phyloP scores from a whole-genome alignment of 1,140 invertebrate species.

The Episyrphus balteatus region DNA sequence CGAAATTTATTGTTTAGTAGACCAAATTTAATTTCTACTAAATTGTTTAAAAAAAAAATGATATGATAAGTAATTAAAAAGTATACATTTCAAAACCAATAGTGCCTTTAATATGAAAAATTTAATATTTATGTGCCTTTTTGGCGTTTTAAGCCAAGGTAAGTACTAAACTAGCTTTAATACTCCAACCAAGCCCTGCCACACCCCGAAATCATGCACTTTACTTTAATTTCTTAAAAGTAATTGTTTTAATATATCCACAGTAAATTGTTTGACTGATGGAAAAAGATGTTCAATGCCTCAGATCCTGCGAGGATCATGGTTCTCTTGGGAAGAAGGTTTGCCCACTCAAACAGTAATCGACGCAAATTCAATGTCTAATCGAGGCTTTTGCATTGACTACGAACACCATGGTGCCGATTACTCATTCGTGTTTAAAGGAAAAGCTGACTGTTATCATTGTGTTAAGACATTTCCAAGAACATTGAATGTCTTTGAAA shows the following conservation, averaged over 20 bases:
- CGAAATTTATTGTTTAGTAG: too few relatives aligned
- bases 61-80: too few relatives aligned
- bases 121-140: not conserved
- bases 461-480: constrained; percentile 77
- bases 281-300: constrained; percentile 50
- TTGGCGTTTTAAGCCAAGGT: constrained; percentile 3
- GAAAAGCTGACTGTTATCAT: constrained; percentile 58
- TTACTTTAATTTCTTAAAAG: not conserved
- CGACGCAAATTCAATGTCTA: constrained; percentile 62
- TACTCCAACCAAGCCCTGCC: constrained; percentile 2
- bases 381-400: constrained; percentile 58
- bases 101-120: not conserved
- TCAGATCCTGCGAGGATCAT: constrained; percentile 64
- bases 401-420: constrained; percentile 65
- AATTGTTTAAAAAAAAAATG: too few relatives aligned
- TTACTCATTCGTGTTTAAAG: constrained; percentile 73
- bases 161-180: constrained; percentile 1
- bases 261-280: constrained; percentile 17
- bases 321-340: constrained; percentile 87
- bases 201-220: not conserved
- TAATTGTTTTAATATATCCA: constrained; percentile 8
- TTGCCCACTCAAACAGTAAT: constrained; percentile 72
- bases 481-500: constrained; percentile 83
- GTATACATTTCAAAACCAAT: too few relatives aligned
- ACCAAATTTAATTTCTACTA: too few relatives aligned